phyloP scores from a whole-genome alignment of 2,797 vertebrate genomes.

The Cheirogaleus major region DNA sequence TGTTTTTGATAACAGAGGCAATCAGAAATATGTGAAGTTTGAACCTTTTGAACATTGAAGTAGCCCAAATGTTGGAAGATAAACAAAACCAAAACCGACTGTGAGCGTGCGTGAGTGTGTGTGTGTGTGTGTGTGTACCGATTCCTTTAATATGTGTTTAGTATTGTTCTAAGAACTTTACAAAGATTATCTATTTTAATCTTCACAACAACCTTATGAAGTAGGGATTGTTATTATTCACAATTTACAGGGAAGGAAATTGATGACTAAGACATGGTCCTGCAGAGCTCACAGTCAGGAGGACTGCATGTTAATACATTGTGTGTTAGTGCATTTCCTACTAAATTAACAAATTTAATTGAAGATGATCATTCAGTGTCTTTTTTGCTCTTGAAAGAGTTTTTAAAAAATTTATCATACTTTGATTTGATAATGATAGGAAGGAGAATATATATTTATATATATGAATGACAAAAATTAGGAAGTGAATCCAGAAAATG shows the following conservation, averaged over 20 bases:
- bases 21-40: neutral
- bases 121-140: neutral
- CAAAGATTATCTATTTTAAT: neutral
- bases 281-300: neutral
- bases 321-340: neutral
- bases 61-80: neutral
- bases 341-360: neutral
- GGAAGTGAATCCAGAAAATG: neutral
- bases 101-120: neutral
- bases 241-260: neutral
- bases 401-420: neutral
- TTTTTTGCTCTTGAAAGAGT: neutral
- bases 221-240: neutral
- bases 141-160: neutral
- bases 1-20: neutral
- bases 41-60: neutral
- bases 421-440: neutral
- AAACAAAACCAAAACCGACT: neutral
- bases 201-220: neutral
- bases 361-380: neutral
- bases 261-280: neutral
- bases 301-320: neutral
- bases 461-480: neutral
- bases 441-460: neutral
- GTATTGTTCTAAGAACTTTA: neutral